These are phyloP conservation scores for Tyrophagus putrescentiae DNA, from an alignment of 1,140 invertebrate species.

Conservation along the genomic window DNA sequence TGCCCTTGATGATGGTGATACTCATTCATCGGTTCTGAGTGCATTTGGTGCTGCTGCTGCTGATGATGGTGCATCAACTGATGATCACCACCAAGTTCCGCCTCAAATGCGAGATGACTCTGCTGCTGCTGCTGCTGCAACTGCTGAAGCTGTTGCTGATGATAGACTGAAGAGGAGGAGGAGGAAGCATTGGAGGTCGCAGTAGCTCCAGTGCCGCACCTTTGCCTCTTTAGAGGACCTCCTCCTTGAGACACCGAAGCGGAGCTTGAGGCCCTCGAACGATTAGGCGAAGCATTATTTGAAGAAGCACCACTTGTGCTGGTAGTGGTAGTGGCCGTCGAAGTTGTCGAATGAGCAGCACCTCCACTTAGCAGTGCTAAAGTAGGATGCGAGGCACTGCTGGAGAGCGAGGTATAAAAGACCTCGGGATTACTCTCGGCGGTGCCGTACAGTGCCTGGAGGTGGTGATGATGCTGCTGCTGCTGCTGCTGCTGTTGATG, in stretches of 20 bases:
- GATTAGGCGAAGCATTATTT: no score
- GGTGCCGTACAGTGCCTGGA: no score
- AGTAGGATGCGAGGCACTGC: no score
- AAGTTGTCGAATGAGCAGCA: no score
- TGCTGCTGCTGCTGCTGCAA: constrained; percentile 26
- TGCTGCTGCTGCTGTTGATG: no score
- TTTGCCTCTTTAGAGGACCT: not conserved
- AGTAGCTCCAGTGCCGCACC: not conserved
- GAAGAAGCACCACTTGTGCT: no score
- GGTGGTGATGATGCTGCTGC: no score
- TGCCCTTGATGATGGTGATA: not conserved
- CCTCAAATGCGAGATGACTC: constrained; percentile 26
- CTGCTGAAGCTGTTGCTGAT: constrained; percentile 27
- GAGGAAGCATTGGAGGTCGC: not conserved
- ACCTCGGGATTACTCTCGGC: no score
- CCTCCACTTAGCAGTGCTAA: no score
- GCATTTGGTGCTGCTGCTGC: not conserved
- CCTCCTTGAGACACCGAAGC: not conserved
- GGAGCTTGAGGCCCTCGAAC: no score
- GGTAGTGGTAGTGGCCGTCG: no score
- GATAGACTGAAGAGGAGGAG: not conserved
- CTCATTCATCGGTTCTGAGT: not conserved
- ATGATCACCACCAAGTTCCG: constrained; percentile 32
- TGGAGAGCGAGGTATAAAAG: no score
- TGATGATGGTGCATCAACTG: constrained; percentile 20